These are phyloP conservation scores for Phrynosoma blainvillii DNA, from an alignment of 2,113 vertebrate species.

Conservation along the genomic window DNA sequence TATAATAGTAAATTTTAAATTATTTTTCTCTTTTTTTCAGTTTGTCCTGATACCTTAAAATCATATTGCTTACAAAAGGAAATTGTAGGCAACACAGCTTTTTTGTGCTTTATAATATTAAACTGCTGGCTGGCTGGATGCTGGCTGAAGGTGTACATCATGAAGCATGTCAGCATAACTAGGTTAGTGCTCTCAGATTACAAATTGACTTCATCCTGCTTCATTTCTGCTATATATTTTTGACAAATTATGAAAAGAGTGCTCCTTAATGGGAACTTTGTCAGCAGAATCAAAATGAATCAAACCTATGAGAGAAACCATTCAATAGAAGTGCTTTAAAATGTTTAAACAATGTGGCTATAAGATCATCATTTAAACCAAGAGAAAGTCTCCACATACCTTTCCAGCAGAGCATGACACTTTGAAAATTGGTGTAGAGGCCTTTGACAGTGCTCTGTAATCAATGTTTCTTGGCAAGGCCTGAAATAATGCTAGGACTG, in stretches of 20 bases:
- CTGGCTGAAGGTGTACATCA: conserved; percentile 58
- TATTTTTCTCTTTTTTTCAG: conserved; percentile 52
- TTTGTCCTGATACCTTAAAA: conserved; percentile 49
- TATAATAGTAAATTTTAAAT: conserved; percentile 57
- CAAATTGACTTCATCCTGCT: conserved; percentile 71
- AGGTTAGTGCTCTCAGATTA: conserved; percentile 75
- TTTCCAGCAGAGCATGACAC: conserved; percentile 52
- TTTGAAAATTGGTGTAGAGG: conserved; percentile 33
- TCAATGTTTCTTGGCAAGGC: conserved; percentile 13
- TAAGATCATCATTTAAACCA: conserved; percentile 72
- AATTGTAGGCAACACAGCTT: conserved; percentile 52
- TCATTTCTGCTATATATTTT: conserved; percentile 67
- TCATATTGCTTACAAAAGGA: conserved; percentile 56
- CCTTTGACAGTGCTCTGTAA: conserved; percentile 28
- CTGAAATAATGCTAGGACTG: neutral
- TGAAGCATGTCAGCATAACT: conserved; percentile 62
- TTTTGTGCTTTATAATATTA: conserved; percentile 55
- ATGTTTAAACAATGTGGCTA: conserved; percentile 79
- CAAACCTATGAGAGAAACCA: conserved; percentile 75
- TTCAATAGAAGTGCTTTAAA: conserved; percentile 78
- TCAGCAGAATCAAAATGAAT: conserved; percentile 81
- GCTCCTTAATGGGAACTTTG: conserved; percentile 72
- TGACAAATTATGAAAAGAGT: conserved; percentile 79
- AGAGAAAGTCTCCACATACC: conserved; percentile 69
- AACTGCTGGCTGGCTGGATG: conserved; percentile 70